Conservation (phyloP, 53 echinoderm and acorn worm genomes). For the Apostichopus leukothele region DNA sequence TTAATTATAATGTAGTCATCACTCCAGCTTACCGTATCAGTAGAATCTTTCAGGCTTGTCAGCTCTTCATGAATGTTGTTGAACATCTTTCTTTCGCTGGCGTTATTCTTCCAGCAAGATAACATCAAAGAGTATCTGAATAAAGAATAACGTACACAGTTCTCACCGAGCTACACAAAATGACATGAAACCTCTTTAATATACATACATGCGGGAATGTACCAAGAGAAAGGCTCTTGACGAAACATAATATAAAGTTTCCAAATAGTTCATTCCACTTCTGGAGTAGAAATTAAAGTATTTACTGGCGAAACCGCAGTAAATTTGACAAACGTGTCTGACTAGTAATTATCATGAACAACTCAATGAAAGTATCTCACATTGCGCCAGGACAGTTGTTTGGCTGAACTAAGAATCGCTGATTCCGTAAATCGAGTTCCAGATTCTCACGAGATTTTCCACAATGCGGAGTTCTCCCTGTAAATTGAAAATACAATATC, state of each 20-base stretch:
- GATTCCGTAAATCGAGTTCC: slow-evolving; percentile 16
- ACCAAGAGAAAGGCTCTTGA: no score
- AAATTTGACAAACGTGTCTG: no score
- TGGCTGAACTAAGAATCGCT: slow-evolving; percentile 29
- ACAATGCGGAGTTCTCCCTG: slow-evolving; percentile 34
- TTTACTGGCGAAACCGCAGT: no score
- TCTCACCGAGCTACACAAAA: no score
- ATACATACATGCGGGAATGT: no score
- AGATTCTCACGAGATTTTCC: slow-evolving; percentile 38
- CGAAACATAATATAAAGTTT: no score
- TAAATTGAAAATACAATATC: background rate
- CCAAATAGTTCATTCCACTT: no score
- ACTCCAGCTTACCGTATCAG: slow-evolving; percentile 3
- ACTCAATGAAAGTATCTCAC: slow-evolving; percentile 8
- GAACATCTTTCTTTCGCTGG: slow-evolving; percentile 36
- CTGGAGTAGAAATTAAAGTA: no score
- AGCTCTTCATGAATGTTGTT: background rate
- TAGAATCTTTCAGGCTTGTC: background rate
- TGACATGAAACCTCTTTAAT: no score
- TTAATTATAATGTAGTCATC: background rate
- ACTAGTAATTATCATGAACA: no score
- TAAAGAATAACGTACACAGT: no score
- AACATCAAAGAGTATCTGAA: slow-evolving; percentile 23
- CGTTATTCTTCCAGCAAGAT: slow-evolving; percentile 38
- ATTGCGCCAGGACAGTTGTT: slow-evolving; percentile 39